Evolutionary conservation across 2,888 invertebrate species (phyloP).

Genomic region (Entomobrya multifasciata): DNA sequence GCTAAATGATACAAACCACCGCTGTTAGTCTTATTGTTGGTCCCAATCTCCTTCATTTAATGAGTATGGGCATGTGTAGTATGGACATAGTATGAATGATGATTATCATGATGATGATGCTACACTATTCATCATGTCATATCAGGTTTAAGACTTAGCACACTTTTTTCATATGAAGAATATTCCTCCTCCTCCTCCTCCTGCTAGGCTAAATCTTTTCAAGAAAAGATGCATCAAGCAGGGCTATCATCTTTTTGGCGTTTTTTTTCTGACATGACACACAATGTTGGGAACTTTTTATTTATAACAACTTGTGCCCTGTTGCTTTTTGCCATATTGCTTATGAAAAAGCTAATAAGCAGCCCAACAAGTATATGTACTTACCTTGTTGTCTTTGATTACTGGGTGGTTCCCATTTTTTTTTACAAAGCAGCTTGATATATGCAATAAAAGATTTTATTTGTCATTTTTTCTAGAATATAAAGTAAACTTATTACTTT

Average conservation of each 20-base stretch:
- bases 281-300: conserved; percentile 28
- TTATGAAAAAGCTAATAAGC: neutral
- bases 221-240: conserved; percentile 15
- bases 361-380: neutral
- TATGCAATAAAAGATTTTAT: conserved; percentile 21
- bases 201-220: neutral
- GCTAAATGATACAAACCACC: conserved; percentile 44
- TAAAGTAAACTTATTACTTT: neutral
- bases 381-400: neutral
- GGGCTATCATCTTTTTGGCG: conserved; percentile 51
- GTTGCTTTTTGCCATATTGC: neutral
- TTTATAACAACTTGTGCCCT: conserved; percentile 26
- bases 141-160: conserved; percentile 34
- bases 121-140: conserved; percentile 39
- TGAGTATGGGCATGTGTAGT: neutral
- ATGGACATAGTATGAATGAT: conserved; percentile 29
- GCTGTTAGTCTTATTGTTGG: neutral
- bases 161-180: conserved; percentile 13
- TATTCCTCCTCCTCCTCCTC: neutral
- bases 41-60: neutral
- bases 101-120: conserved; percentile 20
- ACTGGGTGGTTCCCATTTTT: conserved; percentile 47
- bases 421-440: neutral
- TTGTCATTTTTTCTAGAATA: conserved; percentile 3
- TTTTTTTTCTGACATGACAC: conserved; percentile 52